These are phyloP conservation scores for Yponomeuta plumbellus DNA, from an alignment of 2,888 invertebrate genomes.

Conservation along the genomic window DNA sequence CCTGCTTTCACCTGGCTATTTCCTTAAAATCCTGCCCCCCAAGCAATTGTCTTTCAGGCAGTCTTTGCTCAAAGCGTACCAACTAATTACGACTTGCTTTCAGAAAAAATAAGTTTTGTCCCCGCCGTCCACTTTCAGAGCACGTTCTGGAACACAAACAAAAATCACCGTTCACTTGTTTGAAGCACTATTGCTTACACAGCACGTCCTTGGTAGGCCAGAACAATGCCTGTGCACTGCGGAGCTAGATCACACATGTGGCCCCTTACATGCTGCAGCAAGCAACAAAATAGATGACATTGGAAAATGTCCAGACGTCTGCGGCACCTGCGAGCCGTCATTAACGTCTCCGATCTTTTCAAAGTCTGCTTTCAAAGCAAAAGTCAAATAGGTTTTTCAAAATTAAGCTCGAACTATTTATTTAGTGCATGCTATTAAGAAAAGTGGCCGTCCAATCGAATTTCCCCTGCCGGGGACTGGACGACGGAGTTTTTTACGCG, in stretches of 20 bases:
- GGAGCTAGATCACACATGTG: slow-evolving; percentile 54
- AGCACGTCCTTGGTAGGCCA: slow-evolving; percentile 31
- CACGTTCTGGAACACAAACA: slow-evolving; percentile 5
- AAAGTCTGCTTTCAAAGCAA: not conserved
- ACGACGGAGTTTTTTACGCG: slow-evolving; percentile 1
- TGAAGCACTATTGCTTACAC: slow-evolving; percentile 40
- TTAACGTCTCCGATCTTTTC: slow-evolving; percentile 13
- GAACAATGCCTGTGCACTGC: slow-evolving; percentile 52
- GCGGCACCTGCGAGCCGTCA: slow-evolving; percentile 22
- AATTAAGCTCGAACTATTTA: not conserved
- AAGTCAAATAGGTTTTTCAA: not conserved
- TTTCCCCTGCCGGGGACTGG: not conserved
- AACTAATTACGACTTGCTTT: not conserved
- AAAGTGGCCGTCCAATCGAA: not conserved
- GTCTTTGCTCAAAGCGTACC: slow-evolving; percentile 8
- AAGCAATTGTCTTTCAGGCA: slow-evolving; percentile 32
- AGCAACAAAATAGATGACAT: slow-evolving; percentile 51
- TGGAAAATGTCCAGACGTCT: slow-evolving; percentile 41
- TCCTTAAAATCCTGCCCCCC: not conserved
- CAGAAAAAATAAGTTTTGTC: not conserved
- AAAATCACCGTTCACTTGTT: slow-evolving; percentile 36
- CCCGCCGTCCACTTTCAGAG: not conserved
- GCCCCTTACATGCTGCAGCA: slow-evolving; percentile 46
- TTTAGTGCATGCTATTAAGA: not conserved
- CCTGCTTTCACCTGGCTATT: slow-evolving; percentile 50